A percentile compares a stretch with the other conserved stretches of the same genome.
Conservation (phyloP, 2,888 invertebrate genomes). For the Geophilus truncorum region DNA sequence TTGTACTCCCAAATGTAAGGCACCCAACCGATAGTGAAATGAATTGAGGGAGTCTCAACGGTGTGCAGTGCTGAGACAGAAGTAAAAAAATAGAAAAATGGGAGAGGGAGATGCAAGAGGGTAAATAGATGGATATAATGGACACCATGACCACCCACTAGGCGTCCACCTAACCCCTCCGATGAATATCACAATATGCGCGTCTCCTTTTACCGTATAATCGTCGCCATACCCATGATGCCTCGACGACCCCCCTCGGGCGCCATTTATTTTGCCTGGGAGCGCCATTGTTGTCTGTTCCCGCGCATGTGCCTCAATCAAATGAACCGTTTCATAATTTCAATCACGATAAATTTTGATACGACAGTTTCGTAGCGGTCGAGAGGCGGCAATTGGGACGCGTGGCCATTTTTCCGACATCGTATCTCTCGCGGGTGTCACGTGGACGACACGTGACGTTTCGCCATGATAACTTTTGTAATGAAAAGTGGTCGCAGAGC, state of each 20-base stretch:
- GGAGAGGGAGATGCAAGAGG: background rate
- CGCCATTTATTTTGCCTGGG: slow-evolving; percentile 10
- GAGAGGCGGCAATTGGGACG: background rate
- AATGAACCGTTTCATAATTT: slow-evolving; percentile 4
- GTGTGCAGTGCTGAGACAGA: background rate
- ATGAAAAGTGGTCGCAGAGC: background rate
- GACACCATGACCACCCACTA: background rate
- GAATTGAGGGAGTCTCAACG: background rate
- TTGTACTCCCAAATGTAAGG: background rate
- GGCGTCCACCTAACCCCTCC: slow-evolving; percentile 4
- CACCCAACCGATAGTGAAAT: background rate
- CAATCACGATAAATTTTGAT: slow-evolving; percentile 4
- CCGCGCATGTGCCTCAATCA: background rate
- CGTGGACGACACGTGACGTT: background rate
- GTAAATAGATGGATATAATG: slow-evolving; percentile 10
- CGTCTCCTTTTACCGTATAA: slow-evolving; percentile 10
- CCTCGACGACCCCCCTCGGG: background rate
- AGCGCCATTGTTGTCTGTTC: background rate
- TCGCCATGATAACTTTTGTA: background rate
- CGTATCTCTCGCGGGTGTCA: background rate
- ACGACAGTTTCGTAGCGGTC: background rate
- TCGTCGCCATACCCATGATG: background rate
- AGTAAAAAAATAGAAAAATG: background rate
- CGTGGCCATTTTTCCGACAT: background rate
- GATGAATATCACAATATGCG: slow-evolving; percentile 4